These are phyloP conservation scores for Drosophila suboccidentalis DNA, from an alignment of 2,888 invertebrate species.

Conservation along the genomic window DNA sequence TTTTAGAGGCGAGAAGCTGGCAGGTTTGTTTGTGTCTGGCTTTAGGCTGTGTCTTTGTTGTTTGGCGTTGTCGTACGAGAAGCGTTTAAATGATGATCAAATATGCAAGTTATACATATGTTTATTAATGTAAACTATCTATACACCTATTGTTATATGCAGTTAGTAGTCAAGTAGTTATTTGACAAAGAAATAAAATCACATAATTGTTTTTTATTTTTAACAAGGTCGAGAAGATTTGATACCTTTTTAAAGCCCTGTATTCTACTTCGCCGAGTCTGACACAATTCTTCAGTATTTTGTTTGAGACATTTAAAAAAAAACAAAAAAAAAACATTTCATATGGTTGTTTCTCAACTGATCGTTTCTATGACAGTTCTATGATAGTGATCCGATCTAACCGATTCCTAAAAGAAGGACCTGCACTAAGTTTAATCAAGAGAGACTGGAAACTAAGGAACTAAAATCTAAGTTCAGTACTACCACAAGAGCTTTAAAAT, in stretches of 20 bases:
- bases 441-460: too few relatives aligned
- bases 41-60: constrained; percentile 79
- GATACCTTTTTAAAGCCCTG: background rate
- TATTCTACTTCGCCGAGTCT: background rate
- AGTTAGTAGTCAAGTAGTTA: constrained; percentile 1
- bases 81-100: constrained; percentile 67
- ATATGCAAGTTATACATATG: constrained; percentile 44
- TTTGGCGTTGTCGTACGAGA: constrained; percentile 73
- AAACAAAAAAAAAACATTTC: too few relatives aligned
- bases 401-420: too few relatives aligned
- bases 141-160: constrained; percentile 31
- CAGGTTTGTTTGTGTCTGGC: constrained; percentile 68
- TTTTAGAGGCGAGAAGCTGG: constrained; percentile 63
- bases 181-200: background rate
- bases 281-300: too few relatives aligned
- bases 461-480: too few relatives aligned
- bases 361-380: too few relatives aligned
- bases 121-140: constrained; percentile 43
- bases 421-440: too few relatives aligned
- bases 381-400: too few relatives aligned
- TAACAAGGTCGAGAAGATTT: background rate
- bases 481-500: too few relatives aligned
- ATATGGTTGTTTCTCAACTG: too few relatives aligned
- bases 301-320: too few relatives aligned
- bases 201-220: background rate